Base-by-base conservation (phyloP, 2,113 vertebrate species). In the Ahaetulla prasina region DNA sequence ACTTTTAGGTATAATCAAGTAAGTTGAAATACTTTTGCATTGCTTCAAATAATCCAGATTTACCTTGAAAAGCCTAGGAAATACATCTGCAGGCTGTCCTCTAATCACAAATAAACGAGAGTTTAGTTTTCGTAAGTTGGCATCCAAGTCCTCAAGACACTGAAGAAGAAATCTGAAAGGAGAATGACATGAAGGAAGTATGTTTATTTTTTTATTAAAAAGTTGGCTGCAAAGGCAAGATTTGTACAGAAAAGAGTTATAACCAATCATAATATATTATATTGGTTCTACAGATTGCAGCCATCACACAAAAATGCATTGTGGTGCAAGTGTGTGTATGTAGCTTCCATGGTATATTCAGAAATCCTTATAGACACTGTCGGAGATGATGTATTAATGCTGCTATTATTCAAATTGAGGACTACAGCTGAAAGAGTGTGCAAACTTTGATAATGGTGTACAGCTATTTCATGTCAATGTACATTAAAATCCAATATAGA, bases 51-150 rank as follows among this genome's bases (percentile, higher is more conserved):
- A 80, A 80, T 93, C 91, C 74, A 11, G 89, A 94, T 90, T 96
- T 97, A 99, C 99, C 98, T 99, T 99, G 95, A 99, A 99, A 60
- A 99, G 98, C 30, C 98, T 98, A 91, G 99, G 99, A 96, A 99
- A 99, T 94, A 99, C 98, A 96, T 99, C 98, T 94, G 99, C 98
- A 53, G 99, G 99, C 92, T 99, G 99, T 89, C 99, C 99, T 96
- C 98, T 98, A 96, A 99, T 99, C 91, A 99, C 99, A 97, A 99
- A 99, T 89, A 99, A 95, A 85, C 98, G 98, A 63, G 98, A 99
- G 96, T 99, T 99, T 92, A 99, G 97, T 96, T 99, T 99, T 91
- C 98, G 97, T 55, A 99, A 97, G 95, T 98, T 99, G 93, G 98
- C 97, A 95, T 99, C 99, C 94, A 99, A 97, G 95, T 99, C 99